These are phyloP conservation scores for Plutella xylostella DNA, from an alignment of 2,888 invertebrate species.

Conservation along the genomic window DNA sequence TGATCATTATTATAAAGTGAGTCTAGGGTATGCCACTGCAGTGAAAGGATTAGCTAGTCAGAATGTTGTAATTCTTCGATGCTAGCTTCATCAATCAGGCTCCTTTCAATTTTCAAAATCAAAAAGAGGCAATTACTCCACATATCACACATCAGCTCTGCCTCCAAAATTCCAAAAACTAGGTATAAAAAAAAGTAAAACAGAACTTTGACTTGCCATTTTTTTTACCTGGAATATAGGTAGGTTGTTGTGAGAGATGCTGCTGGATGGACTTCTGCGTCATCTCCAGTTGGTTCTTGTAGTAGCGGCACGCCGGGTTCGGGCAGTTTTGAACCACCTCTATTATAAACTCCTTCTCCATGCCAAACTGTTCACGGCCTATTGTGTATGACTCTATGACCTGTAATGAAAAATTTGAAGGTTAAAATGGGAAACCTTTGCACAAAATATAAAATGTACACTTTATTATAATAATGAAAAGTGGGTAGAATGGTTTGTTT, in stretches of 20 bases:
- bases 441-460: too few relatives aligned
- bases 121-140: too few relatives aligned
- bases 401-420: slow-evolving; percentile 44
- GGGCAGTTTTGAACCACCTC: slow-evolving; percentile 92
- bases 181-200: background rate
- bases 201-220: background rate
- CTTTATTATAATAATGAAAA: too few relatives aligned
- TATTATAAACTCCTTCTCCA: slow-evolving; percentile 91
- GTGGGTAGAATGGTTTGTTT: too few relatives aligned
- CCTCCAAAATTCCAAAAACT: background rate
- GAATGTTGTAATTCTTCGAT: too few relatives aligned
- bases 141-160: too few relatives aligned
- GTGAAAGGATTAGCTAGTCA: too few relatives aligned
- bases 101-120: too few relatives aligned
- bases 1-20: too few relatives aligned
- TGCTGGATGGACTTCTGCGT: slow-evolving; percentile 78
- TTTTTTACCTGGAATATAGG: slow-evolving; percentile 58
- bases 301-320: slow-evolving; percentile 88
- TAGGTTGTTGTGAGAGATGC: slow-evolving; percentile 71
- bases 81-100: too few relatives aligned
- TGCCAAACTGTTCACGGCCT: slow-evolving; percentile 84
- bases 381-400: slow-evolving; percentile 89
- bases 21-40: too few relatives aligned
- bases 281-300: slow-evolving; percentile 84
- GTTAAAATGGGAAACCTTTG: too few relatives aligned